These are phyloP conservation scores for Tachina grossa DNA, from an alignment of 2,888 invertebrate genomes.

Conservation along the genomic window DNA sequence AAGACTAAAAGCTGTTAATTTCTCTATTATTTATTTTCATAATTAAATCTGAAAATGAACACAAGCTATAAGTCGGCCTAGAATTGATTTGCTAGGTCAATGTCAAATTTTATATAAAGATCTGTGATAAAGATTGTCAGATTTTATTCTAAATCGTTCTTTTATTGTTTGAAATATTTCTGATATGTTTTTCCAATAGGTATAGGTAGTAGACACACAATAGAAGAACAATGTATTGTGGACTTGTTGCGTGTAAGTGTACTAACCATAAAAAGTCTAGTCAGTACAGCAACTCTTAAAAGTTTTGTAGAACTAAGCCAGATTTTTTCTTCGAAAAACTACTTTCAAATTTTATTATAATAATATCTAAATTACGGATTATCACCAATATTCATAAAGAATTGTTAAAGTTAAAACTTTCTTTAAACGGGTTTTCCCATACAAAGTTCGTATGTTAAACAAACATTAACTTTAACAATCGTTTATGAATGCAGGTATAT, in stretches of 20 bases:
- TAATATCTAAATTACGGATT: constrained; percentile 1
- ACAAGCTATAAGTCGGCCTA: constrained; percentile 81
- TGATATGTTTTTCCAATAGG: constrained; percentile 78
- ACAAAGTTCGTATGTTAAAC: too few relatives aligned
- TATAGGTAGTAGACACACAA: constrained; percentile 79
- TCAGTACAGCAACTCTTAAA: too few relatives aligned
- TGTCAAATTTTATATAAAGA: constrained; percentile 82
- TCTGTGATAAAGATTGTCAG: constrained; percentile 79
- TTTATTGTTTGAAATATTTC: constrained; percentile 70
- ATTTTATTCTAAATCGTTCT: constrained; percentile 70
- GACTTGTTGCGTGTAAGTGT: constrained; percentile 84
- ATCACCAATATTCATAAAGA: not conserved
- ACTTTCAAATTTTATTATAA: constrained; percentile 24
- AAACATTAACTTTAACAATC: too few relatives aligned
- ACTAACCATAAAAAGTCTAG: constrained; percentile 82
- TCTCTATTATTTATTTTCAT: constrained; percentile 73
- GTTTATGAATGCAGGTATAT: too few relatives aligned
- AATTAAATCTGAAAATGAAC: constrained; percentile 76
- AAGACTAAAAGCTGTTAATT: constrained; percentile 58
- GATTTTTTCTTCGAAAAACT: not conserved
- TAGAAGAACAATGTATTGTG: constrained; percentile 84
- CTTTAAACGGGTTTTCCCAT: too few relatives aligned
- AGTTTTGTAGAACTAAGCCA: too few relatives aligned
- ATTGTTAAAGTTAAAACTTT: too few relatives aligned
- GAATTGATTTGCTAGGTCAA: constrained; percentile 82